Conservation (phyloP, 2,797 vertebrate species). For the Neosilurus mollespiculum region DNA sequence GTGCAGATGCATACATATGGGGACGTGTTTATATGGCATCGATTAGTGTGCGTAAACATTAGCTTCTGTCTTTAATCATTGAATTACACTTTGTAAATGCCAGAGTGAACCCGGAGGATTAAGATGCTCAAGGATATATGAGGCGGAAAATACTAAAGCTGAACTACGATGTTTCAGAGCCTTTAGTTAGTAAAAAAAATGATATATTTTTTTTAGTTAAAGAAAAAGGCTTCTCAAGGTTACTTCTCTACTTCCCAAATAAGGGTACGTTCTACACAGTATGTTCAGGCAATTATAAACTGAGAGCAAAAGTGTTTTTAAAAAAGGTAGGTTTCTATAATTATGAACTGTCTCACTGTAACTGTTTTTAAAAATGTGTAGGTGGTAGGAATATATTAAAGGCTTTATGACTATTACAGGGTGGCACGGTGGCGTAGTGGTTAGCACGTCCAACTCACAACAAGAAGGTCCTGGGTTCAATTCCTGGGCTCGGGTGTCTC, state of each 20-base stretch:
- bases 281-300: neutral
- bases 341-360: neutral
- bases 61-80: neutral
- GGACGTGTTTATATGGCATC: neutral
- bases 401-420: neutral
- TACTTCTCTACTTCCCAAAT: neutral
- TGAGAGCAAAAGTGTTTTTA: neutral
- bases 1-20: slow-evolving; percentile 19
- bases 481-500: too few relatives aligned
- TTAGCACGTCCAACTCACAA: too few relatives aligned
- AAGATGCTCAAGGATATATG: neutral
- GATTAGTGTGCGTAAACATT: slow-evolving; percentile 13
- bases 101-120: neutral
- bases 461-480: too few relatives aligned
- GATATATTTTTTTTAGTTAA: neutral
- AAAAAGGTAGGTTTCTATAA: neutral
- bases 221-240: neutral
- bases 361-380: neutral
- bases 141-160: neutral
- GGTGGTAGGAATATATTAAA: neutral
- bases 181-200: neutral
- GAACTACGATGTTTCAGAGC: neutral
- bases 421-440: too few relatives aligned
- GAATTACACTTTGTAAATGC: neutral
- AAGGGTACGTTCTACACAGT: neutral